Evolutionary conservation across 2,797 vertebrate species (phyloP), one percentile per base, ranked within the genome.

Genomic region (Phrynocephalus forsythii): DNA sequence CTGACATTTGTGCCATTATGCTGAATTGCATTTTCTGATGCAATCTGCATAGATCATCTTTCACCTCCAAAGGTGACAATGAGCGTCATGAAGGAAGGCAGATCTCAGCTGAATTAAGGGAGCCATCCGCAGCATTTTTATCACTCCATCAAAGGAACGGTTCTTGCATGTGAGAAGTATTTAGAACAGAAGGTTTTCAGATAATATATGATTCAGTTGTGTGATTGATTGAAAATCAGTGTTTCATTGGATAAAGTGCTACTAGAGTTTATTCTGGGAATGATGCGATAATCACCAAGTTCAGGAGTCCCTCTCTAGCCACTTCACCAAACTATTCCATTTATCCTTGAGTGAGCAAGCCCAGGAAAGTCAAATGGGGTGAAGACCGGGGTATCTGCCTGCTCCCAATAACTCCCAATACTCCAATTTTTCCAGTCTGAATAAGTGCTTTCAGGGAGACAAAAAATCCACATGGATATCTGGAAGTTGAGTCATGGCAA

Each of bases 1-100:
- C 75, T 50, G 91, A 89, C 90, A 1, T 38, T 44, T 79, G 28
- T 86, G 80, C 85, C 92, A 89, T 89, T 91, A 91, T 89, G 69
- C 86, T 85, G 89, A 91, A 76, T 44, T 90, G 82, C 0, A 7
- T 84, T 79, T 83, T 90, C 87, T 91, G 79, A 90, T 90, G 87
- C 75, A 87, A 92, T 93, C 86, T 95, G 68, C 88, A 92, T 92
- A 93, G 93, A 90, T 90, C 92, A 89, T 90, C 88, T 73, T 87
- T 75, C 60, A 72, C 60, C 44, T 67, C 78, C 83, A 75, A 84
- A 84, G 82, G 69, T 80, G n/a, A 50, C 78, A 88, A 84, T 66
- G 22, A 6, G 56, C 50, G 60, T n/a, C 72, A 80, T 92, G 75
- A 77, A 88, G 87, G 76, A 91, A 89, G 52, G 56, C 68, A 76